Conservation (phyloP, 2,113 vertebrate species). For the Calyptommatus sinebrachiatus region DNA sequence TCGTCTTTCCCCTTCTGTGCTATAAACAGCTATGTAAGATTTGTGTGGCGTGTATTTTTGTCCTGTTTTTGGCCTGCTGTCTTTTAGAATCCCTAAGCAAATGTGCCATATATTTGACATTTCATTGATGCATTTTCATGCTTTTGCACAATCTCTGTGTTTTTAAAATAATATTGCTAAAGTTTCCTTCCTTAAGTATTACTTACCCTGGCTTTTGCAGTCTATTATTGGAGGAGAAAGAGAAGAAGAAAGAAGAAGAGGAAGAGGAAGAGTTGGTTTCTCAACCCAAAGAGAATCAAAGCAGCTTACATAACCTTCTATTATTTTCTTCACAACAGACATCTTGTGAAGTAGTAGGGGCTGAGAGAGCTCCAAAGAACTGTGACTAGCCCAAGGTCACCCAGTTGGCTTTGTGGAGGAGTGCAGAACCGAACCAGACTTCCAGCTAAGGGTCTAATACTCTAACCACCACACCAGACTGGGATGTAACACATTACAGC, state of each 20-base stretch:
- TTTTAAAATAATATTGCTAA: background rate
- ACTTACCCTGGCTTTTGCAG: too few relatives aligned
- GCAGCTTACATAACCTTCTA: too few relatives aligned
- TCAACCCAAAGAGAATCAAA: too few relatives aligned
- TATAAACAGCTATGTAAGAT: background rate
- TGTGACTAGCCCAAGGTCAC: too few relatives aligned
- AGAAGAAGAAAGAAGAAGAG: too few relatives aligned
- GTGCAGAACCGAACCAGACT: too few relatives aligned
- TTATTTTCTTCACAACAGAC: too few relatives aligned
- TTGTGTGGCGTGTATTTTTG: background rate
- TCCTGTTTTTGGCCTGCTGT: background rate
- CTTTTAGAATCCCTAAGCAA: background rate
- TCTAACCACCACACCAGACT: background rate
- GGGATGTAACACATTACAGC: background rate
- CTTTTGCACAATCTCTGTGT: background rate
- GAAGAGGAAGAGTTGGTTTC: too few relatives aligned
- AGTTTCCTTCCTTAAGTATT: constrained; percentile 25
- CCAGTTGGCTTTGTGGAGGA: too few relatives aligned
- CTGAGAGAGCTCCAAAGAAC: too few relatives aligned
- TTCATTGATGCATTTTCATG: background rate
- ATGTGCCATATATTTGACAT: background rate
- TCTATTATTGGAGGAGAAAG: background rate
- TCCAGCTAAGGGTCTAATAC: too few relatives aligned
- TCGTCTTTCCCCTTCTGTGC: background rate
- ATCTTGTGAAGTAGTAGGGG: too few relatives aligned